Conservation (phyloP, 1,140 invertebrate genomes). For the Neelides sp. region DNA sequence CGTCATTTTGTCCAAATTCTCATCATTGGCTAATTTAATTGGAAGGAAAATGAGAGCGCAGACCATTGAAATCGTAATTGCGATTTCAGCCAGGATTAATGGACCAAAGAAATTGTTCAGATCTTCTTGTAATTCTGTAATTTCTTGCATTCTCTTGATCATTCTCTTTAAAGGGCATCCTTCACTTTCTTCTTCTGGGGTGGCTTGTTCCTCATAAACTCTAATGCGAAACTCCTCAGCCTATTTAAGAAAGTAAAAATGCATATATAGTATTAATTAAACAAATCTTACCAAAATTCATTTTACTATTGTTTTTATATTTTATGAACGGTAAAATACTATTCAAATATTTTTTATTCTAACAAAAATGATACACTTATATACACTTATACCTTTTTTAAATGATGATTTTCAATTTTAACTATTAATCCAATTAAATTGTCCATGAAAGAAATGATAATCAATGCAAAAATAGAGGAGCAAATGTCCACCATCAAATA, state of each 20-base stretch:
- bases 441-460: constrained; percentile 1
- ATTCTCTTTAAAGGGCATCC: not conserved
- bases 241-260: not conserved
- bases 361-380: not conserved
- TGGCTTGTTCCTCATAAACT: not conserved
- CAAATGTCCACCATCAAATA: constrained; percentile 4
- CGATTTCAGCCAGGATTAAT: constrained; percentile 14
- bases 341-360: not conserved
- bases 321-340: not conserved
- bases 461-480: constrained; percentile 5
- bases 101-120: constrained; percentile 15
- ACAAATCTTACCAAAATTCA: not conserved
- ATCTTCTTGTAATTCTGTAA: not conserved
- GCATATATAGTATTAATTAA: not conserved
- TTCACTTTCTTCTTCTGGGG: not conserved
- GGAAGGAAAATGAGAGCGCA: constrained; percentile 13
- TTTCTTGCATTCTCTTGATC: constrained; percentile 7
- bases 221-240: not conserved
- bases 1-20: constrained; percentile 1
- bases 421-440: not conserved
- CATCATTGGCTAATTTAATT: constrained; percentile 12
- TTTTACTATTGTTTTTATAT: not conserved
- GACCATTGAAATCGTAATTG: constrained; percentile 13
- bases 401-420: no score
- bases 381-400: not conserved